Base-by-base conservation (phyloP, 2,888 invertebrate genomes). In the Scaptomyza tumidula region DNA sequence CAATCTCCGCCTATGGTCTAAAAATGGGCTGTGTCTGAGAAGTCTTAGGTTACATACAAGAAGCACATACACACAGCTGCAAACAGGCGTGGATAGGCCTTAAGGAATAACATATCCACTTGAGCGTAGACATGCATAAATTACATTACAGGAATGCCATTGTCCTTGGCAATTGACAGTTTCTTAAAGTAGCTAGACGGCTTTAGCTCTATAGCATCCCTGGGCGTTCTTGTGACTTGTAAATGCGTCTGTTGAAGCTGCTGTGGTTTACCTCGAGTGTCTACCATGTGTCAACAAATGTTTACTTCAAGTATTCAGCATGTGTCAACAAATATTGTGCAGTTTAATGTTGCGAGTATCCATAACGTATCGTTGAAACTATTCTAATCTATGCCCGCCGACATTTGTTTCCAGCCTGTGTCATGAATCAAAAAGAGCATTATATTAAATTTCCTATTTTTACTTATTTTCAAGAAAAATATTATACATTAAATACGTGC, bases 211-310 rank as follows among this genome's bases (percentile, higher is more conserved):
- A 10, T 41, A 9, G 59, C 62, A 76, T 45, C 16, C 57, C 55
- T 44, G 56, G 78, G 75, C 84, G 80, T 75, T 68, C 56, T 61
- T 50, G 67, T 62, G 68, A 75, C 62, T 75, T 83, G 78, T 86
- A 80, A 83, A 67, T 70, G 80, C 74, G 60, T 71, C 74, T 83
- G 59, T 63, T 55, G 54, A 27, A 46, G 60, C 55, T 57, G 57
- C 64, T 83, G 80, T 75, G 75, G 72, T 65, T 69, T 64, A 71
- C 79, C 68, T 58, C 41, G n/a, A 50, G 43, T 37, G 56, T 49
- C 16, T 53, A n/a, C 59, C 88, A 85, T 87, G 73, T 89, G 85
- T 75, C 88, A 79, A 81, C 89, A 87, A 79, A 79, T 80, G 81
- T 66, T 73, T 66, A 71, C 67, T 62, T 55, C 29, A n/a, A 50